A percentile compares a stretch with the other conserved stretches of the same genome.
Evolutionary conservation across 2,888 invertebrate species (phyloP).

Genomic region (Hydrotaea cyrtoneurina): DNA sequence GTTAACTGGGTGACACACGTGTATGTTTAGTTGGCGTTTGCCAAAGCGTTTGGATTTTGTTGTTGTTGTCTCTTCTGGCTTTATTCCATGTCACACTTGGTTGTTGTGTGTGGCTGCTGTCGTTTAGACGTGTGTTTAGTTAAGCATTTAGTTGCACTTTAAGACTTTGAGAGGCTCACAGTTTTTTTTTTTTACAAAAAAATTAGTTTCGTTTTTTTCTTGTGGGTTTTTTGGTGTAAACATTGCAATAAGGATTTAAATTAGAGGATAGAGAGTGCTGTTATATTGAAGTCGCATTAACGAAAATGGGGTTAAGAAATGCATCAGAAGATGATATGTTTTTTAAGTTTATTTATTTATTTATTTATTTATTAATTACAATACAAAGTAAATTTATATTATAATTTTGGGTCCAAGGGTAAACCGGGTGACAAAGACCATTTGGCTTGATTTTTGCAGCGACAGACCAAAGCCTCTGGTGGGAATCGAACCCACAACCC

Average conservation of each 20-base stretch:
- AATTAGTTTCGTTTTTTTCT: not conserved
- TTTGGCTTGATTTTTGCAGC: too few relatives aligned
- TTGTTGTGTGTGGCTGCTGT: constrained; percentile 34
- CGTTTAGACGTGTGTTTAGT: constrained; percentile 37
- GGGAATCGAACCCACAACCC: too few relatives aligned
- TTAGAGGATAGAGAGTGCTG: not conserved
- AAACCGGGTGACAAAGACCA: too few relatives aligned
- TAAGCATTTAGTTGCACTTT: constrained; percentile 51
- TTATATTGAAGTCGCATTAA: not conserved
- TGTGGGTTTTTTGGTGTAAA: not conserved
- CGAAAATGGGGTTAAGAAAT: too few relatives aligned
- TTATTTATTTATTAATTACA: too few relatives aligned
- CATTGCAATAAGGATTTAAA: not conserved
- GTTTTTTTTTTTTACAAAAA: not conserved
- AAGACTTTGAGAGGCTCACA: constrained; percentile 45
- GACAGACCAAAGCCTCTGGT: too few relatives aligned
- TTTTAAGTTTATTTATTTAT: too few relatives aligned
- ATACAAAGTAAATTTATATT: too few relatives aligned
- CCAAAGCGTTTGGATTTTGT: not conserved
- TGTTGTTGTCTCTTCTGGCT: not conserved
- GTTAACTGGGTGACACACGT: constrained; percentile 67
- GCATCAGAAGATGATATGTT: too few relatives aligned
- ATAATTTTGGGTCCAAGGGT: too few relatives aligned
- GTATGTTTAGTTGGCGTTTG: constrained; percentile 6
- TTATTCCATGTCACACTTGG: constrained; percentile 35